Percentiles rank a stretch among this genome's conserved stretches.
Evolutionary conservation across 2,113 vertebrate species (phyloP).

Genomic region (Hymenochirus boettgeri): DNA sequence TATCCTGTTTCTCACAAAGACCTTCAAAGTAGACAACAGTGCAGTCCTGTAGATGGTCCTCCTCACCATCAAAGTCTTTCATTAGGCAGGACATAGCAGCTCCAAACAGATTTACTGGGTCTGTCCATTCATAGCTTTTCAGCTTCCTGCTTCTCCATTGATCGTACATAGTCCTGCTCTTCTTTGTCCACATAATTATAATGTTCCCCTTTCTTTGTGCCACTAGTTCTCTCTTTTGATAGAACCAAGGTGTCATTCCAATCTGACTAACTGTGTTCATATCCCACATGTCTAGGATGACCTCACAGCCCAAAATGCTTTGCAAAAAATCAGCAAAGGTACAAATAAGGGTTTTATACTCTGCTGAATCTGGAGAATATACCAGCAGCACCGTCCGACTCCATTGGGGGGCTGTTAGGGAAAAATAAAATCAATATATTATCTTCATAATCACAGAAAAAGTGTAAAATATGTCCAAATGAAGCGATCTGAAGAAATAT

Average conservation of each 20-base stretch:
- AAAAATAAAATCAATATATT: neutral
- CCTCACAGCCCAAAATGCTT: slow-evolving; percentile 66
- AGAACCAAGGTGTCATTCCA: slow-evolving; percentile 83
- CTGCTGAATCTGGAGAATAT: slow-evolving; percentile 71
- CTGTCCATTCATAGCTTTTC: neutral
- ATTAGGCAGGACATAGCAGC: slow-evolving; percentile 71
- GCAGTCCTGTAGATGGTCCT: slow-evolving; percentile 45
- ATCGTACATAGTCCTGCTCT: slow-evolving; percentile 58
- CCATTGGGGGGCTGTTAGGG: slow-evolving; percentile 47
- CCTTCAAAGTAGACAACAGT: slow-evolving; percentile 74
- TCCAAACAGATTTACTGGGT: slow-evolving; percentile 58
- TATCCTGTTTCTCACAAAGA: slow-evolving; percentile 61
- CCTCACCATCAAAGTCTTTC: slow-evolving; percentile 46
- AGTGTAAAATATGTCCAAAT: too few species aligned
- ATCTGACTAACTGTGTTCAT: slow-evolving; percentile 63
- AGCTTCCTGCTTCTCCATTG: slow-evolving; percentile 47
- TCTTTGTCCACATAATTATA: slow-evolving; percentile 78
- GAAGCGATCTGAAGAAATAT: too few species aligned
- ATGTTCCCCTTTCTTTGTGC: slow-evolving; percentile 67
- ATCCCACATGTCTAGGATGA: slow-evolving; percentile 79
- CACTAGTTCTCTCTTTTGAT: slow-evolving; percentile 69
- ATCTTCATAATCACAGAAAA: too few species aligned
- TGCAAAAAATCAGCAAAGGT: slow-evolving; percentile 76
- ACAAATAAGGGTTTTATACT: slow-evolving; percentile 72
- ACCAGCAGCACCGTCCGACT: slow-evolving; percentile 72